Conservation (phyloP, 2,113 vertebrate species). For the Ranitomeya variabilis region DNA sequence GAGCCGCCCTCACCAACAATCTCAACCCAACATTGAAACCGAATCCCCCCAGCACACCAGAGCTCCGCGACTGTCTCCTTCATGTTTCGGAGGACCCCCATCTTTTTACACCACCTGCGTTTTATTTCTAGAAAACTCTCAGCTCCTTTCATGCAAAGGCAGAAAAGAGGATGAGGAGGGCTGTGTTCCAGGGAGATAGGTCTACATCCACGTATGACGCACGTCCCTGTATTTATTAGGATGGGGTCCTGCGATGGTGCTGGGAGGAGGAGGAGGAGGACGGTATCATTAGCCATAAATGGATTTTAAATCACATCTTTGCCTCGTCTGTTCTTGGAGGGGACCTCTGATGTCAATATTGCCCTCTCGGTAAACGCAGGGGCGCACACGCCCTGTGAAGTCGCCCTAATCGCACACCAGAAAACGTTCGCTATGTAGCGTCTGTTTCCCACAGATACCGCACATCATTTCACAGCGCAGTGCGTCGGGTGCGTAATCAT, state of each 20-base stretch:
- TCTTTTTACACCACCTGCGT: not conserved
- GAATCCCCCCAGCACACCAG: too few relatives aligned
- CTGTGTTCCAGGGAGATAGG: conserved; percentile 10
- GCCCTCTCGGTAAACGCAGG: not conserved
- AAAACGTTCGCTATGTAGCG: not conserved
- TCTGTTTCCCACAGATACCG: conserved; percentile 25
- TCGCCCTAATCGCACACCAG: not conserved
- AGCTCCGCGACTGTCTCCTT: too few relatives aligned
- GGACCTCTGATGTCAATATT: not conserved
- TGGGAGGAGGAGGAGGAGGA: not conserved
- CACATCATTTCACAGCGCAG: conserved; percentile 42
- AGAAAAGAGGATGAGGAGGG: not conserved
- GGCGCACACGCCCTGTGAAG: not conserved
- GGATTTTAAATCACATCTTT: not conserved
- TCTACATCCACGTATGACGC: conserved; percentile 2
- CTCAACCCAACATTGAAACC: too few relatives aligned
- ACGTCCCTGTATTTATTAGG: conserved; percentile 8
- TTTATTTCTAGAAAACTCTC: not conserved
- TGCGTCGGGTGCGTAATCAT: conserved; percentile 33
- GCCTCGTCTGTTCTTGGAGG: not conserved
- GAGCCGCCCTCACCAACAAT: too few relatives aligned
- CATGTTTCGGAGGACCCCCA: not conserved
- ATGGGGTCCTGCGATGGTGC: not conserved
- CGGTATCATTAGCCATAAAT: not conserved
- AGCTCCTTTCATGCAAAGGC: not conserved